Base-by-base conservation (phyloP, 2,888 invertebrate species). In the Chymomyza procnemis region DNA sequence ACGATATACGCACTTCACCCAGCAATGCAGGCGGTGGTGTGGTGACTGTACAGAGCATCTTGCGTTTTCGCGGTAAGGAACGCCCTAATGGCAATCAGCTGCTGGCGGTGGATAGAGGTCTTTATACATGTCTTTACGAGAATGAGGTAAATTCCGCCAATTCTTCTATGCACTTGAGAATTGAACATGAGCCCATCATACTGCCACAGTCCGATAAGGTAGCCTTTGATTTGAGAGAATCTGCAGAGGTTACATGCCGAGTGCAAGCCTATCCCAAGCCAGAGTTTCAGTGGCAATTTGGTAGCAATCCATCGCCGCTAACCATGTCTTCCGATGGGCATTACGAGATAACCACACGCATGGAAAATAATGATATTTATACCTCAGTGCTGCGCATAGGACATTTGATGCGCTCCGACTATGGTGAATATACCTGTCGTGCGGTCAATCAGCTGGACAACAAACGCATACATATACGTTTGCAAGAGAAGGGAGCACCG, bases 181-280 rank as follows among this genome's bases (percentile, higher is more conserved):
- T 97, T 85, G 97, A 97, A 92, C 97, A 97, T 91, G 95, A 95
- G 89, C 97, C 97, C 0, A 96, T 97, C 76, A 94, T 96, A 16
- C 92, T 97, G 34, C 95, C 95, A 89, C 95, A 95, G 84, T 95
- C 96, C 90, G 95, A 95, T 85, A 96, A 96, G 91, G 97, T 97
- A 0, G 97, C 97, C 1, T 97, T 95, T 89, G 97, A 97, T 89
- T 88, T 95, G 4, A 93, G 94, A 74, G 97, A 97, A 90, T 94
- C 94, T 0, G 97, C 97, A 0, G 95, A 96, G 89, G 95, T 97
- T 18, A 93, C 95, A 0, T 97, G 97, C 89, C 94, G 95, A 86
- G 96, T 97, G 14, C 96, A 97, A 88, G 97, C 97, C 0, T 97
- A 96, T 91, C 97, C 97, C 0, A 95, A 96, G 86, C 97, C 97